Conservation (phyloP, 2,888 invertebrate genomes). For the Idaea dimidiata region DNA sequence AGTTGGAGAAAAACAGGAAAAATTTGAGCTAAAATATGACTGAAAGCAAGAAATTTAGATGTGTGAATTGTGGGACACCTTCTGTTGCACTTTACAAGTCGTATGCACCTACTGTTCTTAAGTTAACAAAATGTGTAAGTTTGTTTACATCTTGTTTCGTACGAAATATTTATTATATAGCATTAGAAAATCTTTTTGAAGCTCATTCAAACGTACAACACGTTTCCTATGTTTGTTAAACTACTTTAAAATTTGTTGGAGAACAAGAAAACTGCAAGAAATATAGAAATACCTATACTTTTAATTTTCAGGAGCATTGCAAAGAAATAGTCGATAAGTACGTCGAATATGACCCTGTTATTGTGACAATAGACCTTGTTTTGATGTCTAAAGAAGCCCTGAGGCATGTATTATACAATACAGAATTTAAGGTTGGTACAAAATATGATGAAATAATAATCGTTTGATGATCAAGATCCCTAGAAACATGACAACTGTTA, state of each 20-base stretch:
- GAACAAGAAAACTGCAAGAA: not conserved
- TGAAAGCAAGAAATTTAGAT: conserved; percentile 56
- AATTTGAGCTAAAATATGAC: conserved; percentile 27
- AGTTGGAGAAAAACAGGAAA: not conserved
- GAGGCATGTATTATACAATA: conserved; percentile 91
- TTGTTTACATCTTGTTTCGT: conserved; percentile 5
- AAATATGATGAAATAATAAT: not conserved
- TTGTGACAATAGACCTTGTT: conserved; percentile 91
- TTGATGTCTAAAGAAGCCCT: conserved; percentile 91
- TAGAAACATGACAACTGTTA: not conserved
- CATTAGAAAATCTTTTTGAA: not conserved
- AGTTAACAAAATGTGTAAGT: conserved; percentile 88
- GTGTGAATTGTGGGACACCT: conserved; percentile 86
- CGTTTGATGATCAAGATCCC: not conserved
- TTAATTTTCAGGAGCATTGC: conserved; percentile 84
- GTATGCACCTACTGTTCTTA: conserved; percentile 86
- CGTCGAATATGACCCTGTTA: conserved; percentile 94
- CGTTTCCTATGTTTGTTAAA: not conserved
- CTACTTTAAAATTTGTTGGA: not conserved
- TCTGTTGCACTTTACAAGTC: conserved; percentile 84
- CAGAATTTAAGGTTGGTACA: conserved; percentile 84
- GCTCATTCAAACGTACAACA: no score
- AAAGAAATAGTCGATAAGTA: conserved; percentile 91
- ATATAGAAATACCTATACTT: no score
- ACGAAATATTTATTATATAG: not conserved